A percentile compares a stretch with the other conserved stretches of the same genome.
Conservation (phyloP, 2,888 invertebrate genomes). For the Cataglyphis cursor region DNA sequence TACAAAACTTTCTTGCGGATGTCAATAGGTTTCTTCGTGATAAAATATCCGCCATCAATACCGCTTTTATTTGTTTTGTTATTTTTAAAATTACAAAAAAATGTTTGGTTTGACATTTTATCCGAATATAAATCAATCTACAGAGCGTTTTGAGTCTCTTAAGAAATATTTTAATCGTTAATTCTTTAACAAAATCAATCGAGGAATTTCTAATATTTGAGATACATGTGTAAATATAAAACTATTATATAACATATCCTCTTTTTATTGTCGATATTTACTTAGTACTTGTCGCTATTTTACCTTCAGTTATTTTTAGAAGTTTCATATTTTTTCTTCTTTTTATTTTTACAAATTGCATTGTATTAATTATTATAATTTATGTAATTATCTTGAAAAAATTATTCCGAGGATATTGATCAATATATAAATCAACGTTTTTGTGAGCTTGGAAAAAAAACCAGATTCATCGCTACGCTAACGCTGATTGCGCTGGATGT, state of each 20-base stretch:
- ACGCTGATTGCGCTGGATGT: slow-evolving; percentile 12
- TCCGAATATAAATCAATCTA: slow-evolving; percentile 20
- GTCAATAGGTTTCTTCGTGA: slow-evolving; percentile 1
- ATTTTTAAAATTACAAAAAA: slow-evolving; percentile 8
- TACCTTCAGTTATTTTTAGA: neutral
- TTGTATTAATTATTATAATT: neutral
- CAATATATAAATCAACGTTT: slow-evolving; percentile 2
- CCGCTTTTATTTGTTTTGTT: neutral
- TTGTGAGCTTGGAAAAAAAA: neutral
- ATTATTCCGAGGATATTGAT: neutral
- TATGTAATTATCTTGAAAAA: neutral
- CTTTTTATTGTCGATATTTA: neutral
- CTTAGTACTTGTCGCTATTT: neutral
- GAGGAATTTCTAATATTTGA: neutral
- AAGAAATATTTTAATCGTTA: slow-evolving; percentile 9
- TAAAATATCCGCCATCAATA: neutral
- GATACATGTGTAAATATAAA: neutral
- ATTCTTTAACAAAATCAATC: neutral
- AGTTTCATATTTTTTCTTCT: too few relatives aligned
- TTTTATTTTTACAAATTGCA: neutral
- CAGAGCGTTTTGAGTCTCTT: neutral
- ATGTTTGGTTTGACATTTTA: neutral
- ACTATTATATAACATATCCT: neutral
- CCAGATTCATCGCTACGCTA: neutral
- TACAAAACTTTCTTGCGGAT: slow-evolving; percentile 2